These are phyloP conservation scores for Rhegmatorhina hoffmannsi DNA, from an alignment of 2,113 vertebrate species.

Conservation along the genomic window DNA sequence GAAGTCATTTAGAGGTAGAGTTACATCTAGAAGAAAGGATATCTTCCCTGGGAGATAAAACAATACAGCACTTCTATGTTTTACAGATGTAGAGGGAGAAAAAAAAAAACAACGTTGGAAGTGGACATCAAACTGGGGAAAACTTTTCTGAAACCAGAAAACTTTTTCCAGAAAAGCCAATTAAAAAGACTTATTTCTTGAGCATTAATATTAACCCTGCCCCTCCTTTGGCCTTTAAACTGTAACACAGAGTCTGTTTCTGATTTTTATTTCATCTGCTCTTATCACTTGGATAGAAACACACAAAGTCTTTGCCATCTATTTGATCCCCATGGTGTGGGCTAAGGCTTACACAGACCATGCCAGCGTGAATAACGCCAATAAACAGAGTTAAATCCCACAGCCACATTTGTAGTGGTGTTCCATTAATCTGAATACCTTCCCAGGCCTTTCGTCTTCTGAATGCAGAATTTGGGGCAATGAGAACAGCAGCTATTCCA, in stretches of 20 bases:
- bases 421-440: not conserved
- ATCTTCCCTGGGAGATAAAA: slow-evolving; percentile 71
- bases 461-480: not conserved
- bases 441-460: not conserved
- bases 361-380: not conserved
- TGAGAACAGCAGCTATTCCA: not conserved
- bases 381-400: not conserved
- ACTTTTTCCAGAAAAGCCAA: slow-evolving; percentile 40
- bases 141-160: not conserved
- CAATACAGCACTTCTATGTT: slow-evolving; percentile 56
- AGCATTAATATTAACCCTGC: not conserved
- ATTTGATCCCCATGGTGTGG: not conserved
- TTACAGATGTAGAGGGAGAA: slow-evolving; percentile 55
- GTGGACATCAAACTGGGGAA: not conserved
- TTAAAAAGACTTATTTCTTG: slow-evolving; percentile 11
- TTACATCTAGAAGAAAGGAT: slow-evolving; percentile 64
- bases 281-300: slow-evolving; percentile 10
- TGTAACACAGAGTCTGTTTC: not conserved
- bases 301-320: not conserved
- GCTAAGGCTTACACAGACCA: not conserved
- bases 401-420: not conserved
- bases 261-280: slow-evolving; percentile 35
- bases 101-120: slow-evolving; percentile 1
- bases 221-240: not conserved
- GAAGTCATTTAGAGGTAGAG: slow-evolving; percentile 54